Evolutionary conservation across 1,140 invertebrate species (phyloP).

Genomic region (Dendroctonus valens): DNA sequence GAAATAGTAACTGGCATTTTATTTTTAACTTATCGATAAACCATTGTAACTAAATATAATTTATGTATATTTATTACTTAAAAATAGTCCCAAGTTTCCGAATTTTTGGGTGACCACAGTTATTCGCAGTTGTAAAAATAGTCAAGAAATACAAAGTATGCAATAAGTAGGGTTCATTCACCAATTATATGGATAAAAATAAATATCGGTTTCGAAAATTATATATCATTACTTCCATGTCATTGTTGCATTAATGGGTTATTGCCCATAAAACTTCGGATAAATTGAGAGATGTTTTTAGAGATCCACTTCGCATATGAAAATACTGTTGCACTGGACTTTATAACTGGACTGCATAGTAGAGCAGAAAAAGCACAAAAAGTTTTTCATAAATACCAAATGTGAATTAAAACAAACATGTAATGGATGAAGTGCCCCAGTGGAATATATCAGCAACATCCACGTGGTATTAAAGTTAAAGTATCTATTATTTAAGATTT

Average conservation of each 20-base stretch:
- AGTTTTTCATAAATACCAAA: too few species aligned
- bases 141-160: constrained; percentile 4
- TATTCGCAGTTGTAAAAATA: constrained; percentile 1
- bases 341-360: too few species aligned
- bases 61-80: constrained; percentile 37
- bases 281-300: too few species aligned
- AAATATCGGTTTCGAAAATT: background rate
- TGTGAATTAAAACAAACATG: background rate
- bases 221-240: too few species aligned
- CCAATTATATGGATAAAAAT: constrained; percentile 16
- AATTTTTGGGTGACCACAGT: constrained; percentile 12
- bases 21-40: constrained; percentile 48
- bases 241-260: too few species aligned
- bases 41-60: constrained; percentile 46
- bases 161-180: constrained; percentile 15
- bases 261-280: too few species aligned
- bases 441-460: constrained; percentile 26
- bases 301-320: too few species aligned
- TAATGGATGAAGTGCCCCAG: constrained; percentile 18
- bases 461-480: constrained; percentile 9
- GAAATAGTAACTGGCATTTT: constrained; percentile 38
- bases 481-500: constrained; percentile 1
- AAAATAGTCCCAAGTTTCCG: constrained; percentile 3
- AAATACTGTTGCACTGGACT: too few species aligned
- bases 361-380: too few species aligned